Evolutionary conservation across 2,113 vertebrate genomes (phyloP).

Genomic region (Anser brachyrhynchus): DNA sequence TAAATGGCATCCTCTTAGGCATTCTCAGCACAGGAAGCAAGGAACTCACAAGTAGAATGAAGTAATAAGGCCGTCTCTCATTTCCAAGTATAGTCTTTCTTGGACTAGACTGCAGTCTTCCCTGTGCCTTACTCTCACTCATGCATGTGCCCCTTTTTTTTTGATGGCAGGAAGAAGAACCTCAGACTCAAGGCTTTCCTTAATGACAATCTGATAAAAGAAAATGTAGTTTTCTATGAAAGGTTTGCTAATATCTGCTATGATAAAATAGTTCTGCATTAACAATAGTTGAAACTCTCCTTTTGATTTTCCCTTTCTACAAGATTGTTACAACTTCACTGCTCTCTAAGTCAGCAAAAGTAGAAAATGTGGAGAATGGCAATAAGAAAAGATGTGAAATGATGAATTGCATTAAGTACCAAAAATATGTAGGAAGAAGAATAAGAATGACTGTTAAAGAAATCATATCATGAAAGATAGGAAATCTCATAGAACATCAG

Average conservation of each 20-base stretch:
- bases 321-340: background rate
- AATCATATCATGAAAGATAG: constrained; percentile 43
- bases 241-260: background rate
- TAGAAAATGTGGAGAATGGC: background rate
- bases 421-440: constrained; percentile 24
- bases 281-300: background rate
- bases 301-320: background rate
- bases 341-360: background rate
- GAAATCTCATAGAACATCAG: constrained; percentile 38
- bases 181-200: background rate
- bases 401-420: constrained; percentile 34
- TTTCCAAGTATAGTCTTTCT: background rate
- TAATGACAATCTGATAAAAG: background rate
- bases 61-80: background rate
- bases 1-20: background rate
- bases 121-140: background rate
- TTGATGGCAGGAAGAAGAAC: accelerated
- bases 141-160: no score
- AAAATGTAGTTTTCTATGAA: background rate
- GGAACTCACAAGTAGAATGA: background rate
- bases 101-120: background rate
- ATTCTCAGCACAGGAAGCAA: background rate
- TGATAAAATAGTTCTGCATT: background rate
- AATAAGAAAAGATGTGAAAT: background rate
- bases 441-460: constrained; percentile 36